These are phyloP conservation scores for Cerastoderma edule DNA, from an alignment of 2,888 invertebrate genomes.

Conservation along the genomic window DNA sequence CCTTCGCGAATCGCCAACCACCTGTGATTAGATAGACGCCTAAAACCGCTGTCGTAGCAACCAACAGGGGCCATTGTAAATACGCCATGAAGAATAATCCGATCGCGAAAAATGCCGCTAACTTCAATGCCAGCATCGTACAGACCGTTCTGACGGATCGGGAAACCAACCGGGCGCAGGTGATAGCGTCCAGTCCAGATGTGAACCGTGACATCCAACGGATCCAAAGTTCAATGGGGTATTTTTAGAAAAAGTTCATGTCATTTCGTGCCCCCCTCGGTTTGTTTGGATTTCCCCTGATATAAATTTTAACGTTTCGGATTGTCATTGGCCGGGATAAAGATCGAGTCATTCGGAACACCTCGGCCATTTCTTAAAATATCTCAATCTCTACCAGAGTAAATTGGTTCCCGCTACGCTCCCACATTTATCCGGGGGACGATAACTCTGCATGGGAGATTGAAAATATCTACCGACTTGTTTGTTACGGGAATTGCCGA, in stretches of 20 bases:
- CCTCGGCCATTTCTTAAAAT: neutral
- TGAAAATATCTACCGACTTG: too few relatives aligned
- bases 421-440: too few relatives aligned
- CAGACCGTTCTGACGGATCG: conserved; percentile 37
- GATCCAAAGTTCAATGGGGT: conserved; percentile 41
- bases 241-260: conserved; percentile 16
- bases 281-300: neutral
- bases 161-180: conserved; percentile 37
- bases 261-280: too few relatives aligned
- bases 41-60: conserved; percentile 64
- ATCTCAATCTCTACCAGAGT: neutral
- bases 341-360: neutral
- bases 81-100: conserved; percentile 65
- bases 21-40: conserved; percentile 74
- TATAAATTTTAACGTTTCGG: too few relatives aligned
- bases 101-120: conserved; percentile 59
- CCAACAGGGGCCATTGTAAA: conserved; percentile 59
- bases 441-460: too few relatives aligned
- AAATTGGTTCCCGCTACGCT: too few relatives aligned
- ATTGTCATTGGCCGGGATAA: neutral
- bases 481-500: too few relatives aligned
- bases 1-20: conserved; percentile 77
- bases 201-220: conserved; percentile 41
- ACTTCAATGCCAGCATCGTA: conserved; percentile 62
- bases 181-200: neutral